Conservation (phyloP, 2,113 vertebrate genomes). For the Elaphurus davidianus region DNA sequence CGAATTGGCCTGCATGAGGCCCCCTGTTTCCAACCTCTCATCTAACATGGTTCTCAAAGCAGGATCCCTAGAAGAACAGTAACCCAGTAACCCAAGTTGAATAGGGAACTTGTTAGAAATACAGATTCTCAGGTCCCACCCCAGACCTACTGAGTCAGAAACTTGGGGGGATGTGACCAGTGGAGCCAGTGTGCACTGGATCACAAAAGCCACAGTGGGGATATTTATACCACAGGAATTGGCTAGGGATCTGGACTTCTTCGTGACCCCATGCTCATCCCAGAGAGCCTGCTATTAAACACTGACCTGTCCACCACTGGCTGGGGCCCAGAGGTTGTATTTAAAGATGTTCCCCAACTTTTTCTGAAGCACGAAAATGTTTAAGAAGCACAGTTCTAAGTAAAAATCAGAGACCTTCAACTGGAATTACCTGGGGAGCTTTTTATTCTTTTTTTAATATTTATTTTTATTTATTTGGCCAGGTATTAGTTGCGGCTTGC, state of each 20-base stretch:
- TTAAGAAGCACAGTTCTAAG: neutral
- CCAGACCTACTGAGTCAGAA: neutral
- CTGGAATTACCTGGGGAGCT: neutral
- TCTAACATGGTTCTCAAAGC: neutral
- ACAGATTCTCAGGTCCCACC: neutral
- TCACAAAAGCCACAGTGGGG: neutral
- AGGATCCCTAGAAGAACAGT: neutral
- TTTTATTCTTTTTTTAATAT: neutral
- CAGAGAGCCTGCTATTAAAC: neutral
- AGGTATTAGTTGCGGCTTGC: neutral
- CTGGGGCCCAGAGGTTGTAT: no score
- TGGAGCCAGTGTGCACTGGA: neutral
- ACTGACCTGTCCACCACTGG: neutral
- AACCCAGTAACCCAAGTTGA: neutral
- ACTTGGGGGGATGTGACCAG: neutral
- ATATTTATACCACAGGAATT: neutral
- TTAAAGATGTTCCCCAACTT: neutral
- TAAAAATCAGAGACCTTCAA: neutral
- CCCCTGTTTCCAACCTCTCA: rapidly evolving
- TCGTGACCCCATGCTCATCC: neutral
- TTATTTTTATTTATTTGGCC: neutral
- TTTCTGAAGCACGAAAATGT: neutral
- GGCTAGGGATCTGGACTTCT: neutral
- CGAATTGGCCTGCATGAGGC: neutral
- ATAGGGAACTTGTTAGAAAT: neutral